Evolutionary conservation across 2,797 vertebrate species (phyloP), one percentile per base, ranked within the genome.

Genomic region (Perodicticus potto): DNA sequence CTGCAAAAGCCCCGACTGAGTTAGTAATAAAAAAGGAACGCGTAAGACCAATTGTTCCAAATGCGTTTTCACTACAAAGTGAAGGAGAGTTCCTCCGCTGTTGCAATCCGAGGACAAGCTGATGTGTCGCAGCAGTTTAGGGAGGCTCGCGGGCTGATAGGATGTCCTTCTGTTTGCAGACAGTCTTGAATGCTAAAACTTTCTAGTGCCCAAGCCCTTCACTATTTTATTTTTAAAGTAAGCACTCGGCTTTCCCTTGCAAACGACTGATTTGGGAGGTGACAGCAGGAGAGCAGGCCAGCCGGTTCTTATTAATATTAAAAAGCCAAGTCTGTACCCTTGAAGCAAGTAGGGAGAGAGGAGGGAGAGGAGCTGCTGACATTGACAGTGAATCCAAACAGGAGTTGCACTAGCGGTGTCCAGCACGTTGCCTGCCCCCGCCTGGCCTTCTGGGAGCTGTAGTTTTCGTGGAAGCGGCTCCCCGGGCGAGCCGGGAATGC

Each of bases 361-460:
- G 34, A 88, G 63, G 32, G 93, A 97, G 93, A 95, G 78, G 94
- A 95, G 92, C 95, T 89, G 98, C 98, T 99, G 98, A 99, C 98
- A 98, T 96, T 98, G 97, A 98, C 98, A 97, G 97, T 95, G 96
- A 96, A 95, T 98, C 96, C 83, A 88, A 93, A 96, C 95, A 78
- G 77, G 95, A 97, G 97, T 97, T 91, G 94, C 95, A 86, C 83
- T 78, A 78, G 95, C 95, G 84, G 97, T 93, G 93, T 94, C 74
- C 94, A 94, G 90, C 76, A 86, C 95, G 49, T 86, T 59, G 93
- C 96, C 80, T 29, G 94, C 34, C 37, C 37, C 63, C 14, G 87
- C 86, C 17, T 59, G 96, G 98, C 96, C 97, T 97, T 80, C 27
- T 97, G 99, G 99, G 96, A 97, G 84, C 88, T 98, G 99, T 98